Evolutionary conservation across 2,797 vertebrate species (phyloP).

Genomic region (Pagetopsis macropterus): DNA sequence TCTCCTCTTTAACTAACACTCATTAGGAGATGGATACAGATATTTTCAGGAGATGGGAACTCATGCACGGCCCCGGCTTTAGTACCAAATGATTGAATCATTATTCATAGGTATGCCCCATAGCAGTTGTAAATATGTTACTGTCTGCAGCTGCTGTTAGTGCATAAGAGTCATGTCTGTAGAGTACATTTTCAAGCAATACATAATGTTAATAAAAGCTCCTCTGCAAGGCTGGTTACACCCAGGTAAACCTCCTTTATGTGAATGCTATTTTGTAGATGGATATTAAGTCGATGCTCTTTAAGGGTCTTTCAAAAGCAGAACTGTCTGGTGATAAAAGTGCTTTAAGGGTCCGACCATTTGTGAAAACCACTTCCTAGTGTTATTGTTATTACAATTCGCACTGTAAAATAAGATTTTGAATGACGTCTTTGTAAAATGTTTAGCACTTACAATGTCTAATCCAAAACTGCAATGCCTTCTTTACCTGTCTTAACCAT

Average conservation of each 20-base stretch:
- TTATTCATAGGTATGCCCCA: slow-evolving; percentile 29
- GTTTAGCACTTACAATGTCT: slow-evolving; percentile 9
- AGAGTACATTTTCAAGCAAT: slow-evolving; percentile 18
- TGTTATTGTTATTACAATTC: slow-evolving; percentile 27
- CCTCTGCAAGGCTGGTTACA: slow-evolving; percentile 16
- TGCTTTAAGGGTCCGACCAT: slow-evolving; percentile 7
- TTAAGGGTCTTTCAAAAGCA: slow-evolving; percentile 37
- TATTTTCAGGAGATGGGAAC: slow-evolving; percentile 6
- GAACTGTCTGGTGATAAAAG: slow-evolving; percentile 36
- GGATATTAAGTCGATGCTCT: slow-evolving; percentile 20
- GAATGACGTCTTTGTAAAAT: slow-evolving; percentile 26
- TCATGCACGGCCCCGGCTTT: slow-evolving; percentile 8
- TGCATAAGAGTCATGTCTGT: slow-evolving; percentile 28
- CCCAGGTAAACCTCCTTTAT: slow-evolving; percentile 8
- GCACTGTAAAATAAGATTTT: slow-evolving; percentile 6
- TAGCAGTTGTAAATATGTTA: slow-evolving; percentile 36
- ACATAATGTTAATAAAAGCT: slow-evolving; percentile 49
- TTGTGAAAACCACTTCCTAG: slow-evolving; percentile 14
- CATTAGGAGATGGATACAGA: slow-evolving; percentile 11
- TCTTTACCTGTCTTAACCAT: slow-evolving; percentile 11
- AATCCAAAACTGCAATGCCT: background rate
- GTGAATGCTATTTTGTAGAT: slow-evolving; percentile 27
- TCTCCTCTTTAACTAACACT: slow-evolving; percentile 2
- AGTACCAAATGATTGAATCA: slow-evolving; percentile 29
- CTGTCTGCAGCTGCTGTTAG: slow-evolving; percentile 35